Evolutionary conservation across 53 echinoderm and acorn worm genomes (phyloP).

Genomic region (Holothuria leucospilota): DNA sequence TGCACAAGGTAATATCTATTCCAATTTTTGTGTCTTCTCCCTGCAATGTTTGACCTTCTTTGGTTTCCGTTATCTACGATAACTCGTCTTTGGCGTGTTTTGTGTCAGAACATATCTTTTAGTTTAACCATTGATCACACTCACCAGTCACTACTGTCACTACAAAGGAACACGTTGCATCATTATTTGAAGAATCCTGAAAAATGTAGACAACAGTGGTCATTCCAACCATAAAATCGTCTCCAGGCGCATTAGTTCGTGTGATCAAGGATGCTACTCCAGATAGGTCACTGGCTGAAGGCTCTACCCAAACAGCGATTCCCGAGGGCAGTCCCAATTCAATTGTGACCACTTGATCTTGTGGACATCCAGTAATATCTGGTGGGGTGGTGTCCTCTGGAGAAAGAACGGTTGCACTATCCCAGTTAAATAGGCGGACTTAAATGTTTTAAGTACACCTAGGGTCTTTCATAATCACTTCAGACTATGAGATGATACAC

Average conservation of each 20-base stretch:
- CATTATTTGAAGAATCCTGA: slow-evolving; percentile 55
- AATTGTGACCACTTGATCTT: not conserved
- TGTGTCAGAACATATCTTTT: too few relatives aligned
- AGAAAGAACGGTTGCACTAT: not conserved
- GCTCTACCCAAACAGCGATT: slow-evolving; percentile 10
- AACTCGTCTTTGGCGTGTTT: too few relatives aligned
- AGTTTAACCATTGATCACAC: too few relatives aligned
- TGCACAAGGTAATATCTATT: too few relatives aligned
- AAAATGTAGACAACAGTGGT: slow-evolving; percentile 62
- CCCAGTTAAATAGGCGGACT: too few relatives aligned
- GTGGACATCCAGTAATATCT: slow-evolving; percentile 7
- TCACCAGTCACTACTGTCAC: slow-evolving; percentile 68
- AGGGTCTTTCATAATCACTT: too few relatives aligned
- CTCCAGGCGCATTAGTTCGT: slow-evolving; percentile 40
- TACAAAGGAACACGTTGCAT: slow-evolving; percentile 53
- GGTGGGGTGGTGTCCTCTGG: slow-evolving; percentile 15
- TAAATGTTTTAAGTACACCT: too few relatives aligned
- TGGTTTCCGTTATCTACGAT: too few relatives aligned
- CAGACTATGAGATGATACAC: too few relatives aligned
- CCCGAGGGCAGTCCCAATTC: not conserved
- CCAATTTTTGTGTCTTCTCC: too few relatives aligned
- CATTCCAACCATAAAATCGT: slow-evolving; percentile 45
- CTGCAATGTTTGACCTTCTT: too few relatives aligned
- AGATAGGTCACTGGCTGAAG: not conserved
- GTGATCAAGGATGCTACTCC: slow-evolving; percentile 19